These are phyloP conservation scores for Setophaga kirtlandii DNA, from an alignment of 2,113 vertebrate genomes.

Conservation along the genomic window DNA sequence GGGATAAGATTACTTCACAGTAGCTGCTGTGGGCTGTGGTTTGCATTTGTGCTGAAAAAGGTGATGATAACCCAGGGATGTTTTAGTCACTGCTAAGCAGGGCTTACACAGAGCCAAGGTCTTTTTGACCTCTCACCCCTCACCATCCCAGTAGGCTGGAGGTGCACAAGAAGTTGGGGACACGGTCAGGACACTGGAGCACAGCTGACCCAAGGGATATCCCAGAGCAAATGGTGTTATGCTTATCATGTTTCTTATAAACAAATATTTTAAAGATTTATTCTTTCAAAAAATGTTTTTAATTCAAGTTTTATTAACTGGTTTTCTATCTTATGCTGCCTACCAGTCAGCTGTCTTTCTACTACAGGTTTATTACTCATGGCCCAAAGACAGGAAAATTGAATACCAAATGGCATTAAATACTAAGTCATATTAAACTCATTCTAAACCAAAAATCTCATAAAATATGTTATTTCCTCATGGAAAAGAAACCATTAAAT, in stretches of 20 bases:
- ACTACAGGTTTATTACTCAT: not conserved
- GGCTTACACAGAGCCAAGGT: not conserved
- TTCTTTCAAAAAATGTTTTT: not conserved
- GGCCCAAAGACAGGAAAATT: not conserved
- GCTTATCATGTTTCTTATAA: not conserved
- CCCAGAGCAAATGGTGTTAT: accelerated
- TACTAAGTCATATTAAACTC: not conserved
- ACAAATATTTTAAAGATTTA: not conserved
- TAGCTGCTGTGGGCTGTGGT: too few species aligned
- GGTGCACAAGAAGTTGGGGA: not conserved
- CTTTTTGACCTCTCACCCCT: not conserved
- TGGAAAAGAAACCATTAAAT: not conserved
- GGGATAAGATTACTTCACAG: not conserved
- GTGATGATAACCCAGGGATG: not conserved
- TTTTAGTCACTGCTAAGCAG: not conserved
- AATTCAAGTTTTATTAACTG: not conserved
- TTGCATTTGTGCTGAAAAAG: not conserved
- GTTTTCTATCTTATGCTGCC: not conserved
- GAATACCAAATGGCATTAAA: not conserved
- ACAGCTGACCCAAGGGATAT: not conserved
- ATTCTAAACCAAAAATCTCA: not conserved
- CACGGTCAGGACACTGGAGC: accelerated
- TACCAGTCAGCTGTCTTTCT: not conserved
- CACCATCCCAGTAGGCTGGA: not conserved
- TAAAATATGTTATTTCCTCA: not conserved